Percentiles rank a stretch among this genome's conserved stretches.
These are phyloP conservation scores for Clarias pachynema DNA, from an alignment of 2,797 vertebrate species.

Conservation along the genomic window DNA sequence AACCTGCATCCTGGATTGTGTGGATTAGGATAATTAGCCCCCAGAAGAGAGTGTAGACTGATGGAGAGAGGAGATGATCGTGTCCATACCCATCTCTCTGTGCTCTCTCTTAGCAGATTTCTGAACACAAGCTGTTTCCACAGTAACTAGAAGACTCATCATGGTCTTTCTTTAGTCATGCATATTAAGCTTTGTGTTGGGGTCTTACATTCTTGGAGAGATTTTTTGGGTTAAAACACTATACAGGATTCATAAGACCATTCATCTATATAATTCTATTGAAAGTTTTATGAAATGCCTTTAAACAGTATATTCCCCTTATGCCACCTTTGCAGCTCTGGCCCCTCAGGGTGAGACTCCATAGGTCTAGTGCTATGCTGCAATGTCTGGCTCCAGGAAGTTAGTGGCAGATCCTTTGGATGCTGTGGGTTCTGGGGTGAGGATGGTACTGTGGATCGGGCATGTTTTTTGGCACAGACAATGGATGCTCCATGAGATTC, in stretches of 20 bases:
- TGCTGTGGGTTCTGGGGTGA: too few relatives aligned
- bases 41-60: constrained; percentile 78
- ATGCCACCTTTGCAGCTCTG: too few relatives aligned
- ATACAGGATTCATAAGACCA: constrained; percentile 41
- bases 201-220: constrained; percentile 35
- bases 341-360: too few relatives aligned
- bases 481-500: too few relatives aligned
- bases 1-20: constrained; percentile 75
- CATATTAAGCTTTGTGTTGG: constrained; percentile 27
- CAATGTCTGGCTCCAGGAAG: too few relatives aligned
- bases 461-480: too few relatives aligned
- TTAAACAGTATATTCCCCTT: too few relatives aligned
- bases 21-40: constrained; percentile 85
- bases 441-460: too few relatives aligned
- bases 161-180: constrained; percentile 38
- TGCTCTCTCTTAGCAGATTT: constrained; percentile 36
- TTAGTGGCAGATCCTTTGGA: too few relatives aligned
- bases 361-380: too few relatives aligned
- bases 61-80: constrained; percentile 75
- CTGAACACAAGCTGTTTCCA: constrained; percentile 52
- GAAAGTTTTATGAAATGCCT: too few relatives aligned
- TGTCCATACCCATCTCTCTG: constrained; percentile 34
- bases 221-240: constrained; percentile 44
- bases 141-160: constrained; percentile 45
- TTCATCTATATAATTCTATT: constrained; percentile 17